Base-by-base conservation (phyloP, 2,888 invertebrate genomes). In the Fragum sueziense region DNA sequence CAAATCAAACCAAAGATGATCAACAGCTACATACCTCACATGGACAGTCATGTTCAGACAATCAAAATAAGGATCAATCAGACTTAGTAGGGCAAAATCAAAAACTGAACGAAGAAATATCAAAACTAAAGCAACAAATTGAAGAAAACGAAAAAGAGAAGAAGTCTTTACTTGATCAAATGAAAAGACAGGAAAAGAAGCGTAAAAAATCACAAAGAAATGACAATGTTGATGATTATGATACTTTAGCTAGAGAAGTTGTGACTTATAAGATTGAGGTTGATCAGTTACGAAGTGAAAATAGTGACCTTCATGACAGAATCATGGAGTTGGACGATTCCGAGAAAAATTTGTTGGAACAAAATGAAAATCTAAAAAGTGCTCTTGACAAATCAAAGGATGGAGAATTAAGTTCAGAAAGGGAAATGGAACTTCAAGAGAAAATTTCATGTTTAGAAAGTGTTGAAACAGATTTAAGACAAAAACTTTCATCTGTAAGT, bases 301-400 rank as follows among this genome's bases (percentile, higher is more conserved):
- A 87, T 54, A 85, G 82, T 76, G 89, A 86, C 62, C 80, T 88
- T 29, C 87, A 88, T 80, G 86, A 90, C 52, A 71, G 85, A 47
- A 59, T 88, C 20, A 85, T 82, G 65, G 85, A 87, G 70, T 73
- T 88, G 29, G 87, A 88, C 80, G 79, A 81, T 47, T 87, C 86
- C 29, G 87, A 87, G 65, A 84, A 70, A 57, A 61, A 47, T 62
- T 52, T 84, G 4, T 31, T 76, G 27, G 84, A 84, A 79, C 69
- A 79, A 34, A 80, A 82, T 79, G 81, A 86, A 61, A 33, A 81
- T 27, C 61, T 86, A 25, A 51, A 68, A 22, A 74, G 31, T 73
- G 79, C 80, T 27, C 37, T 81, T 34, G 80, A 82, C 51, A 81
- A 71, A 54, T 62, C 80, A 25, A 54, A 75, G 69, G 73, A 75